Base-by-base conservation (phyloP, 35 echinoderm and acorn worm species). In the Chiridota heheva region DNA sequence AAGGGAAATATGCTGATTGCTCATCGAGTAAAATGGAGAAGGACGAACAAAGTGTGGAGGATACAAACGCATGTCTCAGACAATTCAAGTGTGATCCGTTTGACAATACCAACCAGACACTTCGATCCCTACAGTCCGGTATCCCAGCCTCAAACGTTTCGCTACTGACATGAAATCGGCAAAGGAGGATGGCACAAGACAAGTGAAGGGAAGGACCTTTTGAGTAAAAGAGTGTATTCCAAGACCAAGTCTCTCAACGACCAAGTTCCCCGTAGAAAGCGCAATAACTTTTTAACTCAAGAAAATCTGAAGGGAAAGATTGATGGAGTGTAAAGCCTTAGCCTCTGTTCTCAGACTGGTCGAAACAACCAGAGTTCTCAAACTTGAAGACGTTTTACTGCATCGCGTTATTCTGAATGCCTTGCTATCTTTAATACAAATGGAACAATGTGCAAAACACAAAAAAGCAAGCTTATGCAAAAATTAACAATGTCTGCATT, bases 381-480 rank as follows among this genome's bases (percentile, higher is more conserved):
- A 70, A 38, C 44, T 84, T 32, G 65, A 84, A 72, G 81, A 84
- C 45, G 63, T 84, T 42, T 13, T 84, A 47, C 81, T 71, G 44
- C 34, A 84, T 84, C 42, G 66, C 38, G 81, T 84, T 26, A 84
- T 46, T 27, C 40, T 55, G 81, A 84, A 33, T 72, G 66, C 81
- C 81, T 84, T 17, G 63, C 78, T 65, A 43, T 81, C 35, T 81
- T 43, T 60, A 80, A 67, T 81, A 42, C 59, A 81, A 81, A 81
- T 43, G 78, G 59, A 60, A 81, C 58, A 63, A 51, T 81, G 41
- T 40, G 78, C 37, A 81, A 81, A 60, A 51, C 58, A 20, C 78
- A 81, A 60, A 81, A 81, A 67, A 81, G 78, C 78, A 81, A 81
- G 67, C 60, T 81, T 65, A 57, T 26, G 31, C 37, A 80, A 81